A percentile compares a stretch with the other conserved stretches of the same genome.
Evolutionary conservation across 1,140 invertebrate genomes (phyloP).

Genomic region (Hermetia illucens): DNA sequence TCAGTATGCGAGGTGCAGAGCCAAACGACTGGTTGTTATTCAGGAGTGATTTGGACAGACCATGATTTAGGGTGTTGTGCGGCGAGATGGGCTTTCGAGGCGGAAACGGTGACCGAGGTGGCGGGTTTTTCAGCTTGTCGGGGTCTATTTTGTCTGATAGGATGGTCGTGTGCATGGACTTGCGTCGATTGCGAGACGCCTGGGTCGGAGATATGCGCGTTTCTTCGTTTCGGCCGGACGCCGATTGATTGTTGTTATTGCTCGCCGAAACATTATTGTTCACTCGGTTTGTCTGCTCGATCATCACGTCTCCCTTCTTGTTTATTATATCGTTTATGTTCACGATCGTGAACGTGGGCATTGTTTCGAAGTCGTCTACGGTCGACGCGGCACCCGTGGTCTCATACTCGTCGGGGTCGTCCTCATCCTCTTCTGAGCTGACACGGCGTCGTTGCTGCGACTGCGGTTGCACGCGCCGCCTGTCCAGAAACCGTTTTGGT

Average conservation of each 20-base stretch:
- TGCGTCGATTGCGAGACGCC: conserved; percentile 3
- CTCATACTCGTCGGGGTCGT: too few relatives aligned
- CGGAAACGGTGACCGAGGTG: neutral
- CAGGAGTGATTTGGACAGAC: neutral
- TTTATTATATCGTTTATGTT: conserved; percentile 29
- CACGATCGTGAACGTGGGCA: conserved; percentile 29
- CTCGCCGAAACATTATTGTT: neutral
- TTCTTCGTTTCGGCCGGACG: conserved; percentile 9
- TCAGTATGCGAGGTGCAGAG: conserved; percentile 25
- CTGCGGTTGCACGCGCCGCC: too few relatives aligned
- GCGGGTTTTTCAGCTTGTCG: neutral
- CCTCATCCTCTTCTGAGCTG: too few relatives aligned
- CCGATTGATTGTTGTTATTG: neutral
- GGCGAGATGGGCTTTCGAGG: neutral
- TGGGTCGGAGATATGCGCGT: conserved; percentile 17
- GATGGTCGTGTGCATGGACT: conserved; percentile 4
- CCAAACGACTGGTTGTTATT: conserved; percentile 7
- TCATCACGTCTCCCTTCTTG: conserved; percentile 12
- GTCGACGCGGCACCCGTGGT: conserved; percentile 1
- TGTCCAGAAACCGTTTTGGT: neutral
- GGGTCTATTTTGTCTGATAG: conserved; percentile 4
- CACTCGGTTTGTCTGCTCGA: neutral
- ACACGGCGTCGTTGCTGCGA: too few relatives aligned
- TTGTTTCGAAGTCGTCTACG: conserved; percentile 10
- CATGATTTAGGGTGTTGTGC: neutral